Percentiles rank a stretch among this genome's conserved stretches.
phyloP scores from a whole-genome alignment of 2,888 invertebrate genomes.

The Pyrgus malvae region DNA sequence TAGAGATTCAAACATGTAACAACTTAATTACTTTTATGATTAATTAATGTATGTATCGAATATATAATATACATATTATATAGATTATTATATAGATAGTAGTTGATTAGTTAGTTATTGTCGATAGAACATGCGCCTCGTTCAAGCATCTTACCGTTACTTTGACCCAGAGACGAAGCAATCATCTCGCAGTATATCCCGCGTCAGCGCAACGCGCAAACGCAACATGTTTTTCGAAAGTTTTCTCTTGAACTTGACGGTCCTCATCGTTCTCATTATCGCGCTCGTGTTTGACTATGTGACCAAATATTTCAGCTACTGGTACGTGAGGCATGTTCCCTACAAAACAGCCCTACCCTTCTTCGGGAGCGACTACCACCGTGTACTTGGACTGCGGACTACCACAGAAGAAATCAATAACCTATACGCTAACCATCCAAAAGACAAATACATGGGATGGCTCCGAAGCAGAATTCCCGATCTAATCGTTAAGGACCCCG shows the following conservation, averaged over 20 bases:
- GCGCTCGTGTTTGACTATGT: slow-evolving; percentile 70
- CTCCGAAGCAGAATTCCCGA: slow-evolving; percentile 73
- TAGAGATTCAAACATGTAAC: too few relatives aligned
- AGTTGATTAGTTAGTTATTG: slow-evolving; percentile 10
- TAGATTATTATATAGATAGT: too few relatives aligned
- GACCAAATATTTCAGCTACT: slow-evolving; percentile 75
- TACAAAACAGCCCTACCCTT: slow-evolving; percentile 64
- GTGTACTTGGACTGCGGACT: slow-evolving; percentile 59
- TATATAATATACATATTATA: too few relatives aligned
- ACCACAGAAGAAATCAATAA: slow-evolving; percentile 63
- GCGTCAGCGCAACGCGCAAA: background rate
- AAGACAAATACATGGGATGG: slow-evolving; percentile 64
- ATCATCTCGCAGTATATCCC: slow-evolving; percentile 31
- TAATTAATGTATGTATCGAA: too few relatives aligned
- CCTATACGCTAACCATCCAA: slow-evolving; percentile 54
- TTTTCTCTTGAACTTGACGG: slow-evolving; percentile 59
- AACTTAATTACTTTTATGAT: too few relatives aligned
- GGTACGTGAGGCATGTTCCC: slow-evolving; percentile 70
- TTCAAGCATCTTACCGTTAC: slow-evolving; percentile 55
- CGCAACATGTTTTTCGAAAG: slow-evolving; percentile 73
- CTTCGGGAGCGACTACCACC: slow-evolving; percentile 68
- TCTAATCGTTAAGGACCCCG: slow-evolving; percentile 69
- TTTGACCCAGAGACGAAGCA: slow-evolving; percentile 60
- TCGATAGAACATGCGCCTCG: too few relatives aligned
- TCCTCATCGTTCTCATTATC: slow-evolving; percentile 54